Percentiles rank a stretch among this genome's conserved stretches.
phyloP scores from a whole-genome alignment of 1,140 invertebrate species.

The Lanistes nyassanus region DNA sequence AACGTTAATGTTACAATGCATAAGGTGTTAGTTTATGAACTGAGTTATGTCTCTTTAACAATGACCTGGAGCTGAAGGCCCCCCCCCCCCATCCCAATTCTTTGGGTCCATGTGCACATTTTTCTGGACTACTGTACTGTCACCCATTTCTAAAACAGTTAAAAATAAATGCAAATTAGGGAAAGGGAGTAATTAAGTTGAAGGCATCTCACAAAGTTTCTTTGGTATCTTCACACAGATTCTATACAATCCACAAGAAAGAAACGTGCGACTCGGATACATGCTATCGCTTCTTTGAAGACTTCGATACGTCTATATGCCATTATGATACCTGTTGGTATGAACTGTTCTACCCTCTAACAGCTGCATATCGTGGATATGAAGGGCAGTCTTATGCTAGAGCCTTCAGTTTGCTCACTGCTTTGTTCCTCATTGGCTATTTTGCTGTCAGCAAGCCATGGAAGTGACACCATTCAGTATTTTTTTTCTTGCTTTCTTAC shows the following conservation, averaged over 20 bases:
- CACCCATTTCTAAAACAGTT: neutral
- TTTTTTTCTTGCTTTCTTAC: no score
- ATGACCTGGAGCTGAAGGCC: no score
- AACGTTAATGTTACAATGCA: no score
- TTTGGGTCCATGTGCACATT: neutral
- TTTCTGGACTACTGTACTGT: slow-evolving; percentile 14
- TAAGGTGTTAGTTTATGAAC: no score
- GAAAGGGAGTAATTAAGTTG: no score
- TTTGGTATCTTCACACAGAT: slow-evolving; percentile 27
- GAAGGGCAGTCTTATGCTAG: slow-evolving; percentile 35
- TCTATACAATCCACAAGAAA: slow-evolving; percentile 29
- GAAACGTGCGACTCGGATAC: slow-evolving; percentile 29
- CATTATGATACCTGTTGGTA: slow-evolving; percentile 47
- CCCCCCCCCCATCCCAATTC: no score
- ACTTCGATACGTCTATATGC: slow-evolving; percentile 36
- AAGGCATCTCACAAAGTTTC: neutral
- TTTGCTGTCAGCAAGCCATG: slow-evolving; percentile 22
- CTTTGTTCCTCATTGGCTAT: slow-evolving; percentile 32
- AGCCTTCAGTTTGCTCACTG: slow-evolving; percentile 32
- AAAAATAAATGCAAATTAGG: neutral
- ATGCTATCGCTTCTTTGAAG: slow-evolving; percentile 36
- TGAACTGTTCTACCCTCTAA: slow-evolving; percentile 50
- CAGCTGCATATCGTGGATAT: slow-evolving; percentile 11
- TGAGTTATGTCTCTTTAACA: no score
- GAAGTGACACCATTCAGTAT: slow-evolving; percentile 1